Conservation (phyloP, 2,113 vertebrate genomes). For the Scophthalmus maximus region DNA sequence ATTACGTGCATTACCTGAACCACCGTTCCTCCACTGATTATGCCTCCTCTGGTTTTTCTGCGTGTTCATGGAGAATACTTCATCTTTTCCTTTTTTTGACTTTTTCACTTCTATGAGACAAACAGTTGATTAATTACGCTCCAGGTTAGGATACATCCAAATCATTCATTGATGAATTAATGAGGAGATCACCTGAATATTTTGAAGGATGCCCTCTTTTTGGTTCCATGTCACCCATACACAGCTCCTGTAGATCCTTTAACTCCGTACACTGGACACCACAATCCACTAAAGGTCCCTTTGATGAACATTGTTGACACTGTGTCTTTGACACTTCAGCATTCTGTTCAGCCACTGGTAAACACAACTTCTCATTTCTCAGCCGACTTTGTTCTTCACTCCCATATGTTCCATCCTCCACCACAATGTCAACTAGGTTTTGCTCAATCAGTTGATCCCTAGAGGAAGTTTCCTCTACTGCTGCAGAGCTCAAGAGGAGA, state of each 20-base stretch:
- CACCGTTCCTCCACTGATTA: slow-evolving; percentile 35
- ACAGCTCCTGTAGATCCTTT: slow-evolving; percentile 16
- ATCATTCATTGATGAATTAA: rapidly evolving
- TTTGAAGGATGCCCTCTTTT: background rate
- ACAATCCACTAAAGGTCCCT: slow-evolving; percentile 48
- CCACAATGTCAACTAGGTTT: background rate
- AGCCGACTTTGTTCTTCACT: background rate
- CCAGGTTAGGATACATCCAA: background rate
- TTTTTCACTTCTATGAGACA: slow-evolving; percentile 25
- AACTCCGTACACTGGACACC: slow-evolving; percentile 55
- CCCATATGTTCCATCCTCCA: rapidly evolving
- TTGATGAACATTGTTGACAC: too few species aligned
- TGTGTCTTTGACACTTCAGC: background rate
- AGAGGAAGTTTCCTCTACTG: background rate
- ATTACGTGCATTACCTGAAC: slow-evolving; percentile 35
- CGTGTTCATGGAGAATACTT: background rate
- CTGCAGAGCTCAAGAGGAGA: background rate
- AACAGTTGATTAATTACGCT: background rate
- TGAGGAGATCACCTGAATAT: slow-evolving; percentile 38
- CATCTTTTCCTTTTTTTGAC: background rate
- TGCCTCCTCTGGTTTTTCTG: slow-evolving; percentile 35
- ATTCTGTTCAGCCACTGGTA: background rate
- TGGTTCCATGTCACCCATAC: background rate
- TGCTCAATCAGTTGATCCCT: background rate
- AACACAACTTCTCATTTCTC: background rate